Conservation (phyloP, 2,797 vertebrate genomes). For the Adrianichthys oophorus region DNA sequence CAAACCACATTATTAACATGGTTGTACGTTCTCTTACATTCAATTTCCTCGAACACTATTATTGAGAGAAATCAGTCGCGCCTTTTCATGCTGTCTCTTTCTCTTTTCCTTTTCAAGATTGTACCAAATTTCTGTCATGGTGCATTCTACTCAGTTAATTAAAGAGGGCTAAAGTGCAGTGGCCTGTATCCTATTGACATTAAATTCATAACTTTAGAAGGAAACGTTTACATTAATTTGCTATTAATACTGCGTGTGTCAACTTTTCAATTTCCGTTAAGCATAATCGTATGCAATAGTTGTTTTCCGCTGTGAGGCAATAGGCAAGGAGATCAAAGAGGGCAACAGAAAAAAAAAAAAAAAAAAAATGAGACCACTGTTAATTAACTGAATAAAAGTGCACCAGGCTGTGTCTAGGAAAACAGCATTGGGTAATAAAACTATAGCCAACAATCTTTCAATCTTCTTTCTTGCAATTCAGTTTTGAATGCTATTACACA, state of each 20-base stretch:
- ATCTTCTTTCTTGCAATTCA: slow-evolving; percentile 70
- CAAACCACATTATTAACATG: slow-evolving; percentile 81
- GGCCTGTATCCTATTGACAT: slow-evolving; percentile 82
- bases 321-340: slow-evolving; percentile 60
- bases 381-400: slow-evolving; percentile 93
- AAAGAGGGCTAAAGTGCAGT: slow-evolving; percentile 80
- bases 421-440: slow-evolving; percentile 80
- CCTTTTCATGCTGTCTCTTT: slow-evolving; percentile 38
- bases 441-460: slow-evolving; percentile 86
- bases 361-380: slow-evolving; percentile 79
- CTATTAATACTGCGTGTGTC: slow-evolving; percentile 73
- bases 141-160: slow-evolving; percentile 82
- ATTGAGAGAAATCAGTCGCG: slow-evolving; percentile 71
- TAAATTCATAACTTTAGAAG: slow-evolving; percentile 79
- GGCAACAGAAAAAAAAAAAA: slow-evolving; percentile 24
- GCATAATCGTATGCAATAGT: slow-evolving; percentile 74
- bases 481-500: slow-evolving; percentile 89
- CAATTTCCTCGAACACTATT: slow-evolving; percentile 83
- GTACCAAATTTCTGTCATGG: slow-evolving; percentile 77
- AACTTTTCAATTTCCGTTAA: slow-evolving; percentile 76
- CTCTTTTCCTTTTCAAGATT: slow-evolving; percentile 62
- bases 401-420: slow-evolving; percentile 75
- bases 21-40: slow-evolving; percentile 85
- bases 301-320: slow-evolving; percentile 67
- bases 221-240: slow-evolving; percentile 79